Percentiles rank a stretch among this genome's conserved stretches.
Evolutionary conservation across 1,140 invertebrate genomes (phyloP).

Genomic region (Lamellibrachia luymesi): DNA sequence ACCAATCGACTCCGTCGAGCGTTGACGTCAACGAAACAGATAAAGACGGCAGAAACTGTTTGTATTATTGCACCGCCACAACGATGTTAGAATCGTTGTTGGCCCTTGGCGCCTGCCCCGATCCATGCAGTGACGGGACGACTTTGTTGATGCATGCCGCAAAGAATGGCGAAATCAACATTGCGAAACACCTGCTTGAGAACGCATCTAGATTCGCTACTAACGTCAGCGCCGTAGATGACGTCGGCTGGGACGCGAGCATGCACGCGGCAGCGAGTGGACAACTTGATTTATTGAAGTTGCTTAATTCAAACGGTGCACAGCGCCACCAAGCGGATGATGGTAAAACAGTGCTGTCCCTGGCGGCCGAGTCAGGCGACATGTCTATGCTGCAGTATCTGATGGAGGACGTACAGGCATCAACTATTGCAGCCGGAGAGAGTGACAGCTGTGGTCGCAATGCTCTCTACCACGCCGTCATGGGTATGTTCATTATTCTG

Average conservation of each 20-base stretch:
- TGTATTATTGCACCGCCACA: constrained; percentile 29
- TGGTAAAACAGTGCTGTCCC: constrained; percentile 29
- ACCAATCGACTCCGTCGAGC: constrained; percentile 13
- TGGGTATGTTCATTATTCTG: background rate
- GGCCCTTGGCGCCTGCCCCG: constrained; percentile 9
- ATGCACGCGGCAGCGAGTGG: constrained; percentile 26
- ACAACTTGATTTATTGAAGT: constrained; percentile 22
- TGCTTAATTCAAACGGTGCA: constrained; percentile 12
- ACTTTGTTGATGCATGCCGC: constrained; percentile 16
- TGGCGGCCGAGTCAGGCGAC: constrained; percentile 26
- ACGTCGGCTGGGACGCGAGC: constrained; percentile 31
- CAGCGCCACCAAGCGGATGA: constrained; percentile 11
- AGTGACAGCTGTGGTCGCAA: constrained; percentile 26
- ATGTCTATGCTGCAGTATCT: constrained; percentile 18
- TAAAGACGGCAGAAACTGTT: constrained; percentile 25
- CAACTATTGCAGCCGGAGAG: background rate
- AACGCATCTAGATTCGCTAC: constrained; percentile 21
- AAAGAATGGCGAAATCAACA: background rate
- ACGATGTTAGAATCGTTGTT: constrained; percentile 25
- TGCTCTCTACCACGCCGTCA: constrained; percentile 23
- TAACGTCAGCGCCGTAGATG: constrained; percentile 25
- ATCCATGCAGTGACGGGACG: background rate
- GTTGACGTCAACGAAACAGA: constrained; percentile 25
- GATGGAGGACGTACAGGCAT: background rate
- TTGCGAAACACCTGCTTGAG: constrained; percentile 16